Conservation (phyloP, 2,797 vertebrate species). For the Spondyliosoma cantharus region DNA sequence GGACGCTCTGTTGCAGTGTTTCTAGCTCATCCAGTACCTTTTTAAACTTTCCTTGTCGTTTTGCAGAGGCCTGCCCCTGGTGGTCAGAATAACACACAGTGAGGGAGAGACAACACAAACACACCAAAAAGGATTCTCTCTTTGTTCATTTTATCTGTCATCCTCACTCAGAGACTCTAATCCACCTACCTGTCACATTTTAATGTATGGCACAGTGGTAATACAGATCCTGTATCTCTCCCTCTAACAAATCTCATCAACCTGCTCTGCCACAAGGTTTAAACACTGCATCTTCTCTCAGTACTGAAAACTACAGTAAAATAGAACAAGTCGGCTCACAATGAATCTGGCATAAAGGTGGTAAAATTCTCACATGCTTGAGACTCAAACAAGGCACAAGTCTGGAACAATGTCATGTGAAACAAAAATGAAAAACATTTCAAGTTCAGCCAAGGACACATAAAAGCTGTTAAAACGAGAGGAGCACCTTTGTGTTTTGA, state of each 20-base stretch:
- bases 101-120: constrained; percentile 94
- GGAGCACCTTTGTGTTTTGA: neutral
- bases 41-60: constrained; percentile 99
- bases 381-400: constrained; percentile 4
- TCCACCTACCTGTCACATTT: constrained; percentile 45
- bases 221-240: constrained; percentile 17
- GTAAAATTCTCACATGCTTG: neutral
- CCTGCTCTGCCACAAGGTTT: constrained; percentile 9
- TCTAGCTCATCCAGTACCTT: constrained; percentile 98
- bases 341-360: neutral
- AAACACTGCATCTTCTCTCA: constrained; percentile 4
- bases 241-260: constrained; percentile 11
- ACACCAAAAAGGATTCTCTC: constrained; percentile 86
- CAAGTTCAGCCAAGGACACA: constrained; percentile 12
- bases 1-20: constrained; percentile 76
- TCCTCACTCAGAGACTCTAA: constrained; percentile 37
- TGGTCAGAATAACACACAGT: constrained; percentile 99
- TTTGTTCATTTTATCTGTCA: constrained; percentile 51
- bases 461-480: neutral
- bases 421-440: constrained; percentile 9
- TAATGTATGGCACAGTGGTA: constrained; percentile 11
- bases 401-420: constrained; percentile 7
- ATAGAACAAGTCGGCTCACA: neutral
- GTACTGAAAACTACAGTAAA: constrained; percentile 1
- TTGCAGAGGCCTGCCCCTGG: constrained; percentile 99